phyloP scores from a whole-genome alignment of 2,113 vertebrate genomes.

The Bos taurus region ARS-UCD2.0 NC_037337.1:3747001-3747500 shows the following conservation, averaged over 20 bases:
- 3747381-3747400: background rate
- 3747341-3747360: background rate
- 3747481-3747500: background rate
- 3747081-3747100: background rate
- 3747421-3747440: background rate
- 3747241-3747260: fast-evolving
- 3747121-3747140: background rate
- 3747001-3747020: background rate
- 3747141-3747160: fast-evolving
- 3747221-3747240: background rate
- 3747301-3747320: background rate
- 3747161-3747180: fast-evolving
- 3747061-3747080: background rate
- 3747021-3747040: fast-evolving
- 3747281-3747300: too few species aligned
- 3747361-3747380: background rate
- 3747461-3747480: background rate
- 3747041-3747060: background rate
- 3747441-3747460: background rate
- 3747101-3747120: background rate
- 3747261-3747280: background rate
- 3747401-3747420: background rate
- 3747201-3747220: too few species aligned
- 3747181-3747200: background rate
- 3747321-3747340: background rate